phyloP scores from a whole-genome alignment of 2,797 vertebrate species.

The Remorina albescens region DNA sequence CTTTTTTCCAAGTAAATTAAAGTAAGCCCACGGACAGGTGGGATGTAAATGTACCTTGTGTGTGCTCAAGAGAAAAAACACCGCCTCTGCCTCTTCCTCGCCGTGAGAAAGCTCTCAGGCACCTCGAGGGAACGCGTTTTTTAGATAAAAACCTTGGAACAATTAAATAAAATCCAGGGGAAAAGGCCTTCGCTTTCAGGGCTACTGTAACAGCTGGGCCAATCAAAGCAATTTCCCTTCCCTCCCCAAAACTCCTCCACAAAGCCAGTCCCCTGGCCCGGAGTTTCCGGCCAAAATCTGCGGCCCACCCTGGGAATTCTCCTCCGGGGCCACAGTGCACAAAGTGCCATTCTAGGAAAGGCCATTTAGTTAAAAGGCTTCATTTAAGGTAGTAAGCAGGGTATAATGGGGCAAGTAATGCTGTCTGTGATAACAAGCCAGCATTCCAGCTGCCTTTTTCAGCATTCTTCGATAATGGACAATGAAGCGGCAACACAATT shows the following conservation, averaged over 20 bases:
- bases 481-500: slow-evolving; percentile 4
- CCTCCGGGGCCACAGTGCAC: slow-evolving; percentile 69
- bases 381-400: slow-evolving; percentile 73
- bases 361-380: slow-evolving; percentile 79
- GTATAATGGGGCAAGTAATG: slow-evolving; percentile 70
- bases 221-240: slow-evolving; percentile 85
- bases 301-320: slow-evolving; percentile 82
- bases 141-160: slow-evolving; percentile 83
- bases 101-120: slow-evolving; percentile 83
- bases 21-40: background rate
- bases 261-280: slow-evolving; percentile 76
- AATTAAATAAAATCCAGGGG: slow-evolving; percentile 85
- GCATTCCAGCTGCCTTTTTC: slow-evolving; percentile 61
- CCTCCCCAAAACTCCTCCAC: slow-evolving; percentile 77
- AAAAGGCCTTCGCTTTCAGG: slow-evolving; percentile 82
- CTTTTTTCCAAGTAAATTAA: background rate
- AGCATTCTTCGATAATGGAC: slow-evolving; percentile 43
- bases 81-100: slow-evolving; percentile 51
- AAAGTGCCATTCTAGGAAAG: slow-evolving; percentile 83
- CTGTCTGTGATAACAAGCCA: slow-evolving; percentile 71
- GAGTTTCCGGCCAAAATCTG: slow-evolving; percentile 74
- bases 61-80: slow-evolving; percentile 37
- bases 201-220: slow-evolving; percentile 84
- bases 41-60: background rate
- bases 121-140: slow-evolving; percentile 75